A percentile compares a stretch with the other conserved stretches of the same genome.
These are phyloP conservation scores for Mnemiopsis leidyi DNA, from an alignment of 37 sponge, comb jelly and placozoan species.

Conservation along the genomic window DNA sequence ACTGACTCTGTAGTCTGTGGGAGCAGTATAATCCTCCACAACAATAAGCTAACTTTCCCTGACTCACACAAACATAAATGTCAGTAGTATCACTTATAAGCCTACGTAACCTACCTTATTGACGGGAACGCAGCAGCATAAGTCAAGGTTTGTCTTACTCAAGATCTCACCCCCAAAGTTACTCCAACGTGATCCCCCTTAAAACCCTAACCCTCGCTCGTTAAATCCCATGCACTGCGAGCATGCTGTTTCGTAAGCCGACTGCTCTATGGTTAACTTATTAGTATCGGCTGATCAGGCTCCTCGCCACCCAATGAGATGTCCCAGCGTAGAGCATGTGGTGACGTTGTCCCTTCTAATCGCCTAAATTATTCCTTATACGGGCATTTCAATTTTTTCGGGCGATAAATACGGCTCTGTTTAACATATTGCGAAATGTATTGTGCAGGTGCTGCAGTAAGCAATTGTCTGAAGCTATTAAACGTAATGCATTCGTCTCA, in stretches of 20 bases:
- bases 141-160: no score
- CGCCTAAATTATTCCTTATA: neutral
- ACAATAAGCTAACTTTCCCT: neutral
- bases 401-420: neutral
- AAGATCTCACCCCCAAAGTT: no score
- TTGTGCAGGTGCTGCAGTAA: neutral
- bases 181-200: no score
- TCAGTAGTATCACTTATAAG: neutral
- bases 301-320: neutral
- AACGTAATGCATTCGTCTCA: neutral
- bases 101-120: neutral
- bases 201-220: no score
- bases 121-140: neutral
- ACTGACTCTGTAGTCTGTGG: neutral
- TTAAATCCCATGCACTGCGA: no score
- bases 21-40: neutral
- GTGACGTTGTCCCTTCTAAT: neutral
- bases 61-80: no score
- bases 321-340: neutral
- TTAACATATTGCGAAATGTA: neutral
- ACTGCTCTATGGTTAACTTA: neutral
- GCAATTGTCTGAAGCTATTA: neutral
- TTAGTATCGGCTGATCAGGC: neutral
- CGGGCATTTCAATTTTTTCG: neutral
- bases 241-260: neutral